Base-by-base conservation (phyloP, 1,140 invertebrate genomes). In the Piezodorus guildinii region DNA sequence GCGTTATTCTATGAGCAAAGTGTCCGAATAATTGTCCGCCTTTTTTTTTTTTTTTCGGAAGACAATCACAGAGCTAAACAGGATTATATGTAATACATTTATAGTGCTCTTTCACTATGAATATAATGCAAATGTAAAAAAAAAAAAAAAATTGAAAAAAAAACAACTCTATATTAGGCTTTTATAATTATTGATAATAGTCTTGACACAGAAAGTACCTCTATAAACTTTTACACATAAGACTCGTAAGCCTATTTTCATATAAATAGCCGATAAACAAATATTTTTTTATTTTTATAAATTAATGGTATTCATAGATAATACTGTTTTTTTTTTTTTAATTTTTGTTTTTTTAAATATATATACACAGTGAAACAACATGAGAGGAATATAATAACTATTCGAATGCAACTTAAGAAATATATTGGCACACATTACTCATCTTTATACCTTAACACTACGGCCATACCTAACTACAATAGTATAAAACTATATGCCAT, bases 401-500 rank as follows among this genome's bases (percentile, higher is more conserved):
- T 16, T 23, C 19, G 17, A 14, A 21, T 56, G 17, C 19, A 56
- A 56, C 52, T 56, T 56, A 56, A 56, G 19, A 56, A 21, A 56
- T 23, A 56, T 56, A 56, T 56, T 56, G 52, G 52, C 52, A 56
- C 52, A 56, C 19, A 56, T 56, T 23, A 56, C 52, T 56, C 23
- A 27, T 25, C 52, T 39, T 39, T 39, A 30, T 30, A 39, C 34
- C 34, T 56, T 56, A 56, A 23, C 15, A 56, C 52, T 56, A 56
- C 12, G 27, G 23, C 52, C 23, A 15, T 56, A 56, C 15, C 3
- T 56, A 21, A 56, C 52, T 56, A 56, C 6, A n/a, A 56, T 23
- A 56, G 52, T 56, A 56, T 23, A 56, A 56, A 56, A 56, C 52
- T 56, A 56, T 56, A 56, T 56, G 52, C 52, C 17, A 19, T 56